Evolutionary conservation across 2,888 invertebrate genomes (phyloP).

Genomic region (Heliconius cydno): DNA sequence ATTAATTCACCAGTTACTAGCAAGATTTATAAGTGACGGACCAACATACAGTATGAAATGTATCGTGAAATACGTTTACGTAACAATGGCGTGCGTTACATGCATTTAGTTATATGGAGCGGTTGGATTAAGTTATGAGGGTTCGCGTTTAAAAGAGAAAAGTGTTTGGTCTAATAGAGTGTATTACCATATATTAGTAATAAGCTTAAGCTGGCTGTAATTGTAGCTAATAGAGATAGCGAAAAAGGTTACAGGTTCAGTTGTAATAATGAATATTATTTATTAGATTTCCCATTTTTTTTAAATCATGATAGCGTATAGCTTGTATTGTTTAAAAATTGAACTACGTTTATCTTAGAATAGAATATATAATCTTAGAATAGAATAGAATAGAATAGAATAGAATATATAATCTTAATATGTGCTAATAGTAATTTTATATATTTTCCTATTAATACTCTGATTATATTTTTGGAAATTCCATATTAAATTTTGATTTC

Average conservation of each 20-base stretch:
- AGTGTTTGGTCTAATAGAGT: not conserved
- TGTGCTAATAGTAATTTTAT: no score
- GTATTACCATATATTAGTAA: no score
- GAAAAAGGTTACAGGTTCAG: not conserved
- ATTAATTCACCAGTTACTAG: slow-evolving; percentile 21
- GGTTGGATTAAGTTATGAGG: slow-evolving; percentile 13
- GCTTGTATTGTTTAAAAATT: not conserved
- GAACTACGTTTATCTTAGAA: not conserved
- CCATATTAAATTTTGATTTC: no score
- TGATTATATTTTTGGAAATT: no score
- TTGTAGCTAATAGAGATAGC: not conserved
- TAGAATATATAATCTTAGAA: no score
- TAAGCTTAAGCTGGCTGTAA: no score
- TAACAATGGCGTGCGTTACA: slow-evolving; percentile 49
- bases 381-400: no score
- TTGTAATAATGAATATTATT: not conserved
- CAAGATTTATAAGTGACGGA: slow-evolving; percentile 38
- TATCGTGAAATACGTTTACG: slow-evolving; percentile 47
- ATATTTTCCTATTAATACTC: no score
- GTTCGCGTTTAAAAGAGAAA: not conserved
- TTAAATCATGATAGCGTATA: not conserved
- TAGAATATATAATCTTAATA: no score
- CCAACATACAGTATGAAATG: slow-evolving; percentile 41
- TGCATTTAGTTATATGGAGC: slow-evolving; percentile 33
- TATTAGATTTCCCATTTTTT: not conserved